These are phyloP conservation scores for Onychomys leucogaster DNA, from an alignment of 2,797 vertebrate species.

Conservation along the genomic window DNA sequence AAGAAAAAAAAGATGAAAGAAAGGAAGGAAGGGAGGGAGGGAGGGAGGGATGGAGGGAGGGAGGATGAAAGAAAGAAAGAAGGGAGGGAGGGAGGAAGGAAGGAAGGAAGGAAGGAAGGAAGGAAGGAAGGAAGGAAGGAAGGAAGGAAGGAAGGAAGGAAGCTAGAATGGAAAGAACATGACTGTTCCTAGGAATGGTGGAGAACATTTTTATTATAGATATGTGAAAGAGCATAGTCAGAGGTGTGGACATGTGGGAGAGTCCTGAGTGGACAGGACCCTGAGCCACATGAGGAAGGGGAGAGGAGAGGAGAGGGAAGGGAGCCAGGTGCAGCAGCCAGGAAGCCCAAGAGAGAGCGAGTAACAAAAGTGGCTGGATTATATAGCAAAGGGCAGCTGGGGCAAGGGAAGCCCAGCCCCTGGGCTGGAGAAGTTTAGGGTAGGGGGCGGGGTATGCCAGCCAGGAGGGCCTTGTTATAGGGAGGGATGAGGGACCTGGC, in stretches of 20 bases:
- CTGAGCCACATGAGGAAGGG: not conserved
- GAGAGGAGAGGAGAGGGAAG: not conserved
- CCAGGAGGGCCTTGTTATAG: not conserved
- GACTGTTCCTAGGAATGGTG: not conserved
- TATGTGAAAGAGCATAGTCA: not conserved
- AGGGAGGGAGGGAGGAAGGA: too few species aligned
- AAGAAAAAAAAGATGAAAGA: too few species aligned
- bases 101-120: too few species aligned
- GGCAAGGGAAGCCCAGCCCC: not conserved
- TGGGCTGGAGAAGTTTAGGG: not conserved
- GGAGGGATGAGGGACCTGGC: not conserved
- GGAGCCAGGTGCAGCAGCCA: not conserved
- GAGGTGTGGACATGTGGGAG: not conserved
- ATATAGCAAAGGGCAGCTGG: not conserved
- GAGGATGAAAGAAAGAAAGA: rapidly evolving
- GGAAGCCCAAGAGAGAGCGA: not conserved
- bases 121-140: too few species aligned
- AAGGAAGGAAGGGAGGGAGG: too few species aligned
- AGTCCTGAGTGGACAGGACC: not conserved
- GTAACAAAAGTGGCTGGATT: not conserved
- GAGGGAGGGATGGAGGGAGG: too few species aligned
- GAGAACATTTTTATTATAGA: not conserved
- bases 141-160: rapidly evolving
- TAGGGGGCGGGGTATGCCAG: not conserved
- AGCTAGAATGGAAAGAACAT: not conserved